Base-by-base conservation (phyloP, 2,797 vertebrate species). In the Ambastaia sidthimunki region DNA sequence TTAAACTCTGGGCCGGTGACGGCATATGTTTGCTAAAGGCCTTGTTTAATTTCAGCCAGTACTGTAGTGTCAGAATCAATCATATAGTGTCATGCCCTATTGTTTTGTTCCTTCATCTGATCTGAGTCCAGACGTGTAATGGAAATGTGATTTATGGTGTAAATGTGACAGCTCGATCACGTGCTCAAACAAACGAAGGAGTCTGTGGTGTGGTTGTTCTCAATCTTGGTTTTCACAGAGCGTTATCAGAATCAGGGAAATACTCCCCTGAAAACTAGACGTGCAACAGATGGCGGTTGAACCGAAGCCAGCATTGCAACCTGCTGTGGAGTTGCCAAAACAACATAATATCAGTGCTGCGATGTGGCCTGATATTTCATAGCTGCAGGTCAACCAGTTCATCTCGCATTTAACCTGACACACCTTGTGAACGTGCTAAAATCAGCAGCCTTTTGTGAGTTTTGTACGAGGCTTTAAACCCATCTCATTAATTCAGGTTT, bases 281-380 rank as follows among this genome's bases (percentile, higher is more conserved):
- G 2, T 10, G 21, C 10, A 44, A 11, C 21, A 66, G 37, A 44
- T 62, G 59, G 59, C 21, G n/a, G 23, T 67, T 52, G 52, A 28
- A 28, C 25, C 13, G 1, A n/a, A 67, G 75, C 75, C 80, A 80
- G 54, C 10, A 12, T n/a, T 48, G 23, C 66, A 78, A 55, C 15
- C 71, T 50, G 21, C 70, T 69, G 41, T 19, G 12, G 34, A 59
- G 15, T 75, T 75, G 28, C 37, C 74, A 54, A 72, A 75, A 72
- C 25, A 31, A 71, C 62, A 6, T 34, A 23, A 54, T 44, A 34
- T 28, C 11, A 31, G 47, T 16, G 2, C 19, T 78, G 18, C 52
- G 4, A 52, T 71, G 21, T 52, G 25, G 28, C 52, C 34, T 47
- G 16, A 59, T 68, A 13, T 37, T 37, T 7, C 25, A 48, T 37